Base-by-base conservation (phyloP, 2,113 vertebrate genomes). In the Calyptomena viridis region DNA sequence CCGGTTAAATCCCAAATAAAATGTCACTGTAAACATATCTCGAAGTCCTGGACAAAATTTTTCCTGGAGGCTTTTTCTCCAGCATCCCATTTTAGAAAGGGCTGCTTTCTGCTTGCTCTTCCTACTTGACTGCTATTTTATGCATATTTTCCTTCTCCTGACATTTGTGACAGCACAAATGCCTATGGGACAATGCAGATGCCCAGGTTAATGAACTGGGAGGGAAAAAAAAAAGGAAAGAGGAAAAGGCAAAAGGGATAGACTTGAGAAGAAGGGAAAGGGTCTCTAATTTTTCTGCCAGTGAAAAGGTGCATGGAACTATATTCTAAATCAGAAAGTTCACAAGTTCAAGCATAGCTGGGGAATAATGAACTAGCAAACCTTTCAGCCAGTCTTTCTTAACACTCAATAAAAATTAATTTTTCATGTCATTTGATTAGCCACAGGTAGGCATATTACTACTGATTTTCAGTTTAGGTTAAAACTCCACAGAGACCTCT, bases 341-440 rank as follows among this genome's bases (percentile, higher is more conserved):
- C 82, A 77, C 17, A 73, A 86, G 75, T 94, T 91, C 63, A 88
- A 4, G 7, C 10, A 83, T 62, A 88, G 58, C 21, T 74, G 33
- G 33, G 27, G 39, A 93, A 88, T 63, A 50, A 95, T 90, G 63
- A 94, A 85, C 85, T 62, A 89, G 59, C 14, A 76, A 96, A 80
- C 37, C 71, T 93, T 93, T 94, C 83, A 93, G 39, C 46, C 72
- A 92, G 11, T 18, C 33, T 92, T 81, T 94, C 87, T 74, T 93
- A 88, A 28, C 92, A 94, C 88, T 92, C 76, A 92, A 95, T 93
- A 95, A 96, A 95, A 76, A 80, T 88, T 92, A 88, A 69, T 83
- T 96, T 95, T 95, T 93, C 75, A 59, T 90, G 76, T 86, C 63
- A 77, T 94, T 93, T 90, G 63, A 77, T 83, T 93, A 94, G 79